These are phyloP conservation scores for Euborellia annulipes DNA, from an alignment of 1,140 invertebrate species.

Conservation along the genomic window DNA sequence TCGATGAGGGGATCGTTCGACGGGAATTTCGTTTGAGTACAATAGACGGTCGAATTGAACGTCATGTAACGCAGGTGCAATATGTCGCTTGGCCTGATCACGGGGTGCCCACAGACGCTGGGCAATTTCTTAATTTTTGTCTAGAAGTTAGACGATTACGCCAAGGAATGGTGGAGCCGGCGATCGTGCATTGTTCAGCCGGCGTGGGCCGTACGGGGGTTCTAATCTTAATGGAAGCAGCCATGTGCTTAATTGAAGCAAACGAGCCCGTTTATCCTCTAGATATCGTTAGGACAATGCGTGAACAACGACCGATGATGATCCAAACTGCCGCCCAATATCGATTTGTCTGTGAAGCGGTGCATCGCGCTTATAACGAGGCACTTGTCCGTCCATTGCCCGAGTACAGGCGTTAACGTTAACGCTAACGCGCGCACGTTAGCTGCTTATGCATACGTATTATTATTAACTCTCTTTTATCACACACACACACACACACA, in stretches of 20 bases:
- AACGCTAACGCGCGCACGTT: too few species aligned
- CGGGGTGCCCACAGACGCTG: slow-evolving; percentile 84
- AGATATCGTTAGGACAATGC: slow-evolving; percentile 84
- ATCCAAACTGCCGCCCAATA: slow-evolving; percentile 98
- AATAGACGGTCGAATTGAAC: slow-evolving; percentile 49
- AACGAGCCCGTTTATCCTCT: slow-evolving; percentile 92
- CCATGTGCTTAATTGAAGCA: slow-evolving; percentile 82
- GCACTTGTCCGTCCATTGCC: slow-evolving; percentile 40
- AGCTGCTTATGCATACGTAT: too few species aligned
- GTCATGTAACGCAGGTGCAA: slow-evolving; percentile 64
- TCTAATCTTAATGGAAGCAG: slow-evolving; percentile 94
- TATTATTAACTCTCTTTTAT: not conserved
- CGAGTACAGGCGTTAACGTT: slow-evolving; percentile 38
- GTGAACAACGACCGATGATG: slow-evolving; percentile 93
- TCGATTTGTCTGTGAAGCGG: slow-evolving; percentile 94
- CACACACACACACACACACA: not conserved
- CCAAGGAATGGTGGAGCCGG: slow-evolving; percentile 46
- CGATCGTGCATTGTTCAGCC: slow-evolving; percentile 89
- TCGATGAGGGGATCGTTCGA: slow-evolving; percentile 66
- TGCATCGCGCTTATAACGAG: slow-evolving; percentile 71
- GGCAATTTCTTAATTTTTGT: slow-evolving; percentile 82
- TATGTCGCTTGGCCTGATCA: slow-evolving; percentile 98
- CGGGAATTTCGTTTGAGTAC: slow-evolving; percentile 75
- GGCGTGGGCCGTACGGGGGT: slow-evolving; percentile 96
- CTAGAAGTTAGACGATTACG: slow-evolving; percentile 50